Evolutionary conservation across 2,797 vertebrate genomes (phyloP), one percentile per base, ranked within the genome.

Genomic region (Glossophaga mutica): DNA sequence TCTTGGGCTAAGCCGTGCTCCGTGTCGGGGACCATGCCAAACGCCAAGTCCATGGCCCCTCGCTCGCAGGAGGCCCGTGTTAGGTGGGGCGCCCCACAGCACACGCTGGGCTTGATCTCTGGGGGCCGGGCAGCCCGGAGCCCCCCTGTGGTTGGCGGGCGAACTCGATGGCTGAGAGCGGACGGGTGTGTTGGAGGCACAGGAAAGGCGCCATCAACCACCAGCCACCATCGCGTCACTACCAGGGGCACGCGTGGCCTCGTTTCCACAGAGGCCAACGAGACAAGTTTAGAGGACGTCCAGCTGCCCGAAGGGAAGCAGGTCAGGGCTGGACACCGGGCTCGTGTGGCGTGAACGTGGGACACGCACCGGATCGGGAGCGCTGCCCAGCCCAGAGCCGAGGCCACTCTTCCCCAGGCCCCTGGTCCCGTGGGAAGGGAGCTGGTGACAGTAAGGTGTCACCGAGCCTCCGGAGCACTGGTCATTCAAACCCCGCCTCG

Each of bases 141-240:
- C 6, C 29, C 29, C 29, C 14, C 1, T 32, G 29, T 7, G 59
- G 59, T 11, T 50, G 48, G 6, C 29, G 3, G 3, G 15, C 2
- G 7, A 5, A 10, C 15, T 24, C 6, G 1, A 2, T 11, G 11
- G 39, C 3, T 42, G 34, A 26, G 1, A 15, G 16, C 4, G 2
- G 6, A 7, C 5, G 3, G 15, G 19, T 5, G 15, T 14, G 1
- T 3, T 78, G 62, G n/a, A 4, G 15, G 10, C 3, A n/a, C 16
- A 19, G 9, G 62, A 6, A 14, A 9, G 0, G 26, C 29, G 10
- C 16, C 11, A 21, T 9, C 11, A 34, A 21, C 22, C 50, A 3
- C 59, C 14, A 68, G 5, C 26, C 21, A 29, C 9, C 1, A 16
- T 8, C 18, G 32, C 29, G 57, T 62, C 12, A 52, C 18, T 21